These are phyloP conservation scores for Coregonus clupeaformis DNA, from an alignment of 2,113 vertebrate species.

Conservation along the genomic window DNA sequence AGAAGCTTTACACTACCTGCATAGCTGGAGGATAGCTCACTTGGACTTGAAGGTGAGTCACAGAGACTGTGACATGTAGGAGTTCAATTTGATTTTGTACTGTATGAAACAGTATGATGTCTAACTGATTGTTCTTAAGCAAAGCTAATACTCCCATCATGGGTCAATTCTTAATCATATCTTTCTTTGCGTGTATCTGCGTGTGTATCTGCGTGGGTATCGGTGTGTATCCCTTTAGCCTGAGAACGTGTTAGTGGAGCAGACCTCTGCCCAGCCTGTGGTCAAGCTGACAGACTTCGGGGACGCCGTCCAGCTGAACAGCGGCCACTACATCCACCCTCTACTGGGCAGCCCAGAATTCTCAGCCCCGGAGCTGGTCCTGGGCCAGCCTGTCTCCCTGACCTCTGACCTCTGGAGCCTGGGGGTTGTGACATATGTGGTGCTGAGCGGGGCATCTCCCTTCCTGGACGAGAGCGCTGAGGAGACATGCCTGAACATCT, in stretches of 20 bases:
- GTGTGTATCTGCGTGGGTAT: background rate
- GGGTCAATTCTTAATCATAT: background rate
- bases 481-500: slow-evolving; percentile 99
- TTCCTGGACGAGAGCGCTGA: slow-evolving; percentile 98
- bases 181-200: background rate
- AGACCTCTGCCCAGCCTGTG: slow-evolving; percentile 84
- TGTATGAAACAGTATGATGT: too few species aligned
- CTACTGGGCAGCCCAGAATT: slow-evolving; percentile 96
- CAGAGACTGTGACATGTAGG: slow-evolving; percentile 4
- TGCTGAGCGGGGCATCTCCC: slow-evolving; percentile 96
- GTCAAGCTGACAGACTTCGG: slow-evolving; percentile 95
- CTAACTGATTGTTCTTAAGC: too few species aligned
- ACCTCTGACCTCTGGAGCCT: slow-evolving; percentile 94
- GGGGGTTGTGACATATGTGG: slow-evolving; percentile 92
- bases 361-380: slow-evolving; percentile 93
- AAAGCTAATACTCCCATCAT: background rate
- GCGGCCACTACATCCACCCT: slow-evolving; percentile 85
- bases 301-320: slow-evolving; percentile 87
- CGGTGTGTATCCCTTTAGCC: slow-evolving; percentile 71
- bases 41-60: slow-evolving; percentile 91
- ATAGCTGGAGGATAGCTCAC: slow-evolving; percentile 94
- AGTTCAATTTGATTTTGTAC: too few species aligned
- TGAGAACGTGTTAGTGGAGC: slow-evolving; percentile 95
- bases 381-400: slow-evolving; percentile 90
- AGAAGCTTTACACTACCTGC: slow-evolving; percentile 94